Base-by-base conservation (phyloP, 2,113 vertebrate species). In the Gambusia affinis region DNA sequence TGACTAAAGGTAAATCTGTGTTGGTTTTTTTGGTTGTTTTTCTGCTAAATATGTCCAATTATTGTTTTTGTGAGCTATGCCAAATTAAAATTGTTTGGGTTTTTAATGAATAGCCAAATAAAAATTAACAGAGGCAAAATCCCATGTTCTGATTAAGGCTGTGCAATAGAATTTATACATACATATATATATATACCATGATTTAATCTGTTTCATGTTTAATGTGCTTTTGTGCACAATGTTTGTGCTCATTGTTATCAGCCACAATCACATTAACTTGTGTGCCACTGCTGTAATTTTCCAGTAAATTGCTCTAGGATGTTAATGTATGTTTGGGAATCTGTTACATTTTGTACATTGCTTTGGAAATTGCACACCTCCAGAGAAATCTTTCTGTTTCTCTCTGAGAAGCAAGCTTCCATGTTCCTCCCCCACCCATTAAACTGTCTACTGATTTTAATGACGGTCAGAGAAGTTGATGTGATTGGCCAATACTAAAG, bases 381-480 rank as follows among this genome's bases (percentile, higher is more conserved):
- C 81, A 85, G 51, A 87, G 69, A 72, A 81, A 78, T 67, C 64
- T 61, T 79, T 47, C 17, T n/a, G 7, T 65, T 72, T 76, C 68
- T 37, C 54, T 75, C 57, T 64, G 64, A 81, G 79, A 66, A 72
- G 72, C 54, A 79, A 68, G 85, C 71, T 79, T 70, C 73, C 68
- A 82, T 28, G 35, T 74, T 79, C 81, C 86, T 81, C 85, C 83
- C 72, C 78, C 47, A 28, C 76, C 80, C 75, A 87, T 89, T 90
- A 91, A 90, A 87, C 83, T 85, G 90, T 89, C 90, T 83, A 85
- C 85, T 85, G 88, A 76, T 89, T 91, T 87, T 85, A 89, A 91
- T 86, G 85, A 75, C 80, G 75, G 76, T 78, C 84, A 83, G 82
- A 80, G 81, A 76, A 87, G 79, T 77, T 81, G 83, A 85, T 83